phyloP scores from a whole-genome alignment of 2,888 invertebrate species.

The Aradus depressus region DNA sequence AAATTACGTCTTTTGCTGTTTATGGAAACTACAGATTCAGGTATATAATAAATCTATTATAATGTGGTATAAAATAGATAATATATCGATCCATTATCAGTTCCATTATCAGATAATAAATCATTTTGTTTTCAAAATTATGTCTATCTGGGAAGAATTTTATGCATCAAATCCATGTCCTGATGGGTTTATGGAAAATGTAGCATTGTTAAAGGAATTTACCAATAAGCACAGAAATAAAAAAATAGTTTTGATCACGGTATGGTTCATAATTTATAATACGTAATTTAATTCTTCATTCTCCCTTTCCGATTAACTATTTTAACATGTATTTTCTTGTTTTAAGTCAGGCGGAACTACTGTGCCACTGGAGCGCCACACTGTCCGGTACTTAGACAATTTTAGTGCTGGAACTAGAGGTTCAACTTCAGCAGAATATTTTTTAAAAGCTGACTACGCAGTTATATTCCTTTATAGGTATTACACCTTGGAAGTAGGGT shows the following conservation, averaged over 20 bases:
- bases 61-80: too few species aligned
- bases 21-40: too few species aligned
- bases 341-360: constrained; percentile 90
- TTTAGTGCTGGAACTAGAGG: constrained; percentile 96
- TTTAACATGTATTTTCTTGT: constrained; percentile 16
- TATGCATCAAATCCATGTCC: constrained; percentile 69
- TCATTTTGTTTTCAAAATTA: not conserved
- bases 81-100: too few species aligned
- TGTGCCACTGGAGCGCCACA: constrained; percentile 91
- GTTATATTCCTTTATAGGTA: constrained; percentile 84
- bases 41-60: too few species aligned
- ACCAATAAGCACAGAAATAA: constrained; percentile 55
- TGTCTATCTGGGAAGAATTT: constrained; percentile 62
- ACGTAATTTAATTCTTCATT: not conserved
- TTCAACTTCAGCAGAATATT: constrained; percentile 90
- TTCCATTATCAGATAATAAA: too few species aligned
- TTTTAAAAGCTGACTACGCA: constrained; percentile 73
- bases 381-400: constrained; percentile 96
- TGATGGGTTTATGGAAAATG: constrained; percentile 61
- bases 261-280: constrained; percentile 39
- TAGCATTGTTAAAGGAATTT: constrained; percentile 60
- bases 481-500: too few species aligned
- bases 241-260: constrained; percentile 66
- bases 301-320: not conserved
- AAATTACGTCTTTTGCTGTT: too few species aligned